Evolutionary conservation across 2,113 vertebrate genomes (phyloP).

Genomic region (Sinocyclocheilus anshuiensis): DNA sequence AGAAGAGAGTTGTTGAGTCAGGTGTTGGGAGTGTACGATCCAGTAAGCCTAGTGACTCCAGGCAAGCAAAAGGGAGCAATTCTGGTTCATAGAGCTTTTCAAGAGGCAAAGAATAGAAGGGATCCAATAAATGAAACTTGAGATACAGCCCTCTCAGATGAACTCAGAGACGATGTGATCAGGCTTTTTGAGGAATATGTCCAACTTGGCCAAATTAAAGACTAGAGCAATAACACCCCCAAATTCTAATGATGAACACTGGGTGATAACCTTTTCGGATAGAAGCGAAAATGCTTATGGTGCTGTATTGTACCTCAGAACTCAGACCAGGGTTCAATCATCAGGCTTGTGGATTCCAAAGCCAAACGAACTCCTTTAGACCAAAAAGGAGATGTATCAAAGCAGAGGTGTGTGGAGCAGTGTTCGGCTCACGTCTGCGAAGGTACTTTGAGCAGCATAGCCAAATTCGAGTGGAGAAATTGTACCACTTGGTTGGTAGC

Average conservation of each 20-base stretch:
- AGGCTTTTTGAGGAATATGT: background rate
- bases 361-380: background rate
- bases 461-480: background rate
- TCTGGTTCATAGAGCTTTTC: slow-evolving; percentile 25
- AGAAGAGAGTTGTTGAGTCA: slow-evolving; percentile 40
- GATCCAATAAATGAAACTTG: slow-evolving; percentile 5
- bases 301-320: background rate
- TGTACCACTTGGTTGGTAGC: background rate
- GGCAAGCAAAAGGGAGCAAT: slow-evolving; percentile 39
- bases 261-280: background rate
- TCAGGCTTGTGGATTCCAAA: background rate
- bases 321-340: background rate
- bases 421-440: background rate
- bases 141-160: slow-evolving; percentile 37
- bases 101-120: slow-evolving; percentile 1
- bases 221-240: background rate
- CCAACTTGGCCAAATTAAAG: background rate
- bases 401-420: background rate
- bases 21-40: slow-evolving; percentile 33
- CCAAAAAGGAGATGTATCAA: background rate
- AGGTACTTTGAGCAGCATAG: background rate
- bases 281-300: background rate
- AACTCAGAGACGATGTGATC: background rate
- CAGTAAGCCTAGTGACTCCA: background rate
- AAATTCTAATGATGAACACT: background rate